phyloP scores from a whole-genome alignment of 1,140 invertebrate species.

The Bombyx mandarina region DNA sequence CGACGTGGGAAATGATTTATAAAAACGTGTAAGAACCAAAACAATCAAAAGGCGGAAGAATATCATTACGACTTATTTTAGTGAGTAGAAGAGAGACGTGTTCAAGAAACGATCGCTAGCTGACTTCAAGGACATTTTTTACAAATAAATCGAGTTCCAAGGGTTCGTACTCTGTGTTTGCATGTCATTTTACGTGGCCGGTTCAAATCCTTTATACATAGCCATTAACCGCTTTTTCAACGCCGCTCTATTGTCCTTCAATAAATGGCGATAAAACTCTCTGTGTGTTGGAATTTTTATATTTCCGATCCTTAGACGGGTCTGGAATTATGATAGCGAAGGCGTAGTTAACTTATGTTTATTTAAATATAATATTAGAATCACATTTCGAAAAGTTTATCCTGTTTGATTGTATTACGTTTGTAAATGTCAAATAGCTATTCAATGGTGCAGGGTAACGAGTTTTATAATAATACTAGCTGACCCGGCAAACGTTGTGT shows the following conservation, averaged over 20 bases:
- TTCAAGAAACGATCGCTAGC: not conserved
- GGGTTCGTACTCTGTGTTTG: constrained; percentile 20
- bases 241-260: constrained; percentile 56
- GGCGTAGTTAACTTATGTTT: not conserved
- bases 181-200: constrained; percentile 25
- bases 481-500: no score
- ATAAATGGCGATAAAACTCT: constrained; percentile 56
- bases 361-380: no score
- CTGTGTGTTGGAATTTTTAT: constrained; percentile 67
- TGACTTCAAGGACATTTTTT: constrained; percentile 6
- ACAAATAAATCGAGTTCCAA: not conserved
- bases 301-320: constrained; percentile 51
- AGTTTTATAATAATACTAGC: no score
- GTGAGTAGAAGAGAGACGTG: not conserved
- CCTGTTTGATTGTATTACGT: no score
- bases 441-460: no score
- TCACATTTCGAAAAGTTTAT: no score
- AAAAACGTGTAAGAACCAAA: not conserved
- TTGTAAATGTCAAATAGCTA: no score
- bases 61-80: constrained; percentile 1
- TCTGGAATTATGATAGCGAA: constrained; percentile 26
- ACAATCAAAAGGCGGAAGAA: constrained; percentile 2
- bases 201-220: constrained; percentile 17
- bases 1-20: no score
- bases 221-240: constrained; percentile 36